phyloP scores from a whole-genome alignment of 2,888 invertebrate species.

The Kryphioiulus occultus region DNA sequence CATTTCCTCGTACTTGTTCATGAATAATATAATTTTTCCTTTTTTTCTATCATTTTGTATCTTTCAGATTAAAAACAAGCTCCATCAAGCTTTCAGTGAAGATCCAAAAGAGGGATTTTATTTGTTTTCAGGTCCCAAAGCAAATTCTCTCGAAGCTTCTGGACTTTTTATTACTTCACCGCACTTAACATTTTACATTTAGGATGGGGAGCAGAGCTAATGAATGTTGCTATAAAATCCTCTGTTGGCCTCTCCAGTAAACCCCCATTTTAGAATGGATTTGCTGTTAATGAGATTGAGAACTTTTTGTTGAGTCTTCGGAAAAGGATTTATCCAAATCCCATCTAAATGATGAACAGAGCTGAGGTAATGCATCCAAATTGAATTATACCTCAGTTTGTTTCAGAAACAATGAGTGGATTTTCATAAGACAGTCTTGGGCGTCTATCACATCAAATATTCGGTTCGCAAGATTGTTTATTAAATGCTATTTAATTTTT shows the following conservation, averaged over 20 bases:
- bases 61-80: neutral
- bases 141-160: neutral
- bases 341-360: neutral
- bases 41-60: conserved; percentile 11
- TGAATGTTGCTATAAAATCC: neutral
- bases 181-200: neutral
- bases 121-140: neutral
- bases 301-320: neutral
- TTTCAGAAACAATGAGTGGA: conserved; percentile 43
- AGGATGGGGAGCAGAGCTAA: neutral
- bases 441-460: neutral
- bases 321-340: neutral
- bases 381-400: conserved; percentile 27
- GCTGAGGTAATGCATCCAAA: conserved; percentile 15
- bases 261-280: neutral
- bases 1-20: neutral
- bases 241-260: neutral
- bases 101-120: neutral
- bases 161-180: neutral
- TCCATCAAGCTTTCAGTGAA: neutral
- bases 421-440: conserved; percentile 37
- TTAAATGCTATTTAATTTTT: neutral
- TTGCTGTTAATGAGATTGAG: neutral
- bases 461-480: neutral
- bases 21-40: neutral